Conservation (phyloP, 2,113 vertebrate species). For the Raphicerus campestris region DNA sequence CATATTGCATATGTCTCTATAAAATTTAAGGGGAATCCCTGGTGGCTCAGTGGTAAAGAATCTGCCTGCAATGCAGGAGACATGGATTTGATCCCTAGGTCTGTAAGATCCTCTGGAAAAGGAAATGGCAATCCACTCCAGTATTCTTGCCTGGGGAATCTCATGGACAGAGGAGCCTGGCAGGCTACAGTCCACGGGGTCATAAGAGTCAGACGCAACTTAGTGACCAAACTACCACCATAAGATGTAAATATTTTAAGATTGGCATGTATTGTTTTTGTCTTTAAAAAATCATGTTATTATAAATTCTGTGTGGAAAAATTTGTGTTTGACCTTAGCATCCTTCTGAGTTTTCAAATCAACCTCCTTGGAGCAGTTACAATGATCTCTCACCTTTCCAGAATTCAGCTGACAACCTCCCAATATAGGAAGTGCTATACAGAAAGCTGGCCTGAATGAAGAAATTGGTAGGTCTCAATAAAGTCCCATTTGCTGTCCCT, state of each 20-base stretch:
- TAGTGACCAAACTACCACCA: neutral
- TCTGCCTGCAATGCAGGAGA: neutral
- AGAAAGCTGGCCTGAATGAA: neutral
- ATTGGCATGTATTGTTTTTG: neutral
- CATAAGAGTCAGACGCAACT: neutral
- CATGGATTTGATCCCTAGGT: neutral
- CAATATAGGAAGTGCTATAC: neutral
- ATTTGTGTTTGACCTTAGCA: neutral
- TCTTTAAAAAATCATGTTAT: conserved; percentile 1
- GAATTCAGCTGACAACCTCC: neutral
- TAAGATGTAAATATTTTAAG: conserved; percentile 6
- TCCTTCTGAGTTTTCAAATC: neutral
- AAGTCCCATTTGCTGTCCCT: neutral
- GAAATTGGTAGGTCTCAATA: neutral
- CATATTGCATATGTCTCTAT: neutral
- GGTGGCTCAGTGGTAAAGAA: neutral
- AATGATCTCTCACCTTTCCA: neutral
- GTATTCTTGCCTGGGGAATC: neutral
- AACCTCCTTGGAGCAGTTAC: neutral
- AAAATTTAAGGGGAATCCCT: neutral
- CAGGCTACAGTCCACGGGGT: neutral
- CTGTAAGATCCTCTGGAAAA: neutral
- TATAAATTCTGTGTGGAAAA: neutral
- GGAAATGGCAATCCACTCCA: neutral
- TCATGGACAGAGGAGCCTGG: neutral